Evolutionary conservation across 2,113 vertebrate genomes (phyloP).

Genomic region (Myanophis thanlyinensis): DNA sequence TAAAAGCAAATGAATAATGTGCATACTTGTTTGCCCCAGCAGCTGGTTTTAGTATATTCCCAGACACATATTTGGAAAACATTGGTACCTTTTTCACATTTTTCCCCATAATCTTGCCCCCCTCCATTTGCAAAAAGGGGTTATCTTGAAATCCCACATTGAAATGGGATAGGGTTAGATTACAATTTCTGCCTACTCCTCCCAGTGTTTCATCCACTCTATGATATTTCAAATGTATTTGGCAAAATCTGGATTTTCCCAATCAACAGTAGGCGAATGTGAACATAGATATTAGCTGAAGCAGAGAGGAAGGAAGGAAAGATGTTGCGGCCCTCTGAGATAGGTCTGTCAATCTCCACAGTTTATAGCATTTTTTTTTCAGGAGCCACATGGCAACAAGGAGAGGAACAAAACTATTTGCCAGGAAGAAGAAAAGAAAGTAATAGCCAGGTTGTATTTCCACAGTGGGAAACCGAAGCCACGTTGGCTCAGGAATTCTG

Average conservation of each 20-base stretch:
- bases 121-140: background rate
- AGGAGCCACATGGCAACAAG: background rate
- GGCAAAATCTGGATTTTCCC: conserved; percentile 43
- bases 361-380: background rate
- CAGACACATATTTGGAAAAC: background rate
- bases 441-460: background rate
- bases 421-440: background rate
- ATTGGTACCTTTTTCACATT: background rate
- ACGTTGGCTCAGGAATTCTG: background rate
- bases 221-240: conserved; percentile 41
- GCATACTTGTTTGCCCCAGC: background rate
- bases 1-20: background rate
- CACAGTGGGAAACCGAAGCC: background rate
- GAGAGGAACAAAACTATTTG: background rate
- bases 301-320: background rate
- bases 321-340: background rate
- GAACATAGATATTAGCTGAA: background rate
- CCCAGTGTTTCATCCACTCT: background rate
- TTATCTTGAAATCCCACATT: background rate
- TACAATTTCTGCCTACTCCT: background rate
- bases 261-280: conserved; percentile 58
- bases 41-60: background rate
- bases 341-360: background rate
- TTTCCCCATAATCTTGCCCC: background rate
- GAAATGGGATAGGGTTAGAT: background rate